Conservation (phyloP, 2,888 invertebrate species). For the Drosophila anceps region DNA sequence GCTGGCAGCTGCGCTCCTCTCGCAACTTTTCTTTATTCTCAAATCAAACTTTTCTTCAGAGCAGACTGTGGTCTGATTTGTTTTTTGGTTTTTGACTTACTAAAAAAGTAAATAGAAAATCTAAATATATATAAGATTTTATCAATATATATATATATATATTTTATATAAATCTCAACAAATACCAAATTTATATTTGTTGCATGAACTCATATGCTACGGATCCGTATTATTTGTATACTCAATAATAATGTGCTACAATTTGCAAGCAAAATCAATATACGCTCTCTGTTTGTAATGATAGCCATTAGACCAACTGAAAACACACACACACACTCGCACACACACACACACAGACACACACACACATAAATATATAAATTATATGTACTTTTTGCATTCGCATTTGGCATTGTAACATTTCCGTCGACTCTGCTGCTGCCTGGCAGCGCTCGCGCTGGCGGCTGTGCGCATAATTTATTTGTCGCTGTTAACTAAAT, state of each 20-base stretch:
- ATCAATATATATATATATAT: not conserved
- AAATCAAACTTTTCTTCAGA: not conserved
- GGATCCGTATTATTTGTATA: not conserved
- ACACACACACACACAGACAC: not conserved
- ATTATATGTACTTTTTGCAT: conserved; percentile 20
- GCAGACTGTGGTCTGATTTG: not conserved
- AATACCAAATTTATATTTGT: not conserved
- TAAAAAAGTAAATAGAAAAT: not conserved
- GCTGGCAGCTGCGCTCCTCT: not conserved
- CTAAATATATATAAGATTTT: not conserved
- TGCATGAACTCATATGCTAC: not conserved
- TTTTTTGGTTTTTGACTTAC: not conserved
- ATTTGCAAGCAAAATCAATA: not conserved
- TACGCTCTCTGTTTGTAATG: not conserved
- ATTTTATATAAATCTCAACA: not conserved
- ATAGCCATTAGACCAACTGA: not conserved
- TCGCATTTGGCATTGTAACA: conserved; percentile 22
- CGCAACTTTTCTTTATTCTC: not conserved
- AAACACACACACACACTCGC: not conserved
- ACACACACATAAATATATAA: not conserved
- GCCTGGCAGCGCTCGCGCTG: not conserved
- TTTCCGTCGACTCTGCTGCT: conserved; percentile 38
- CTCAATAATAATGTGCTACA: not conserved
- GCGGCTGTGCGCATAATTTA: conserved; percentile 58
- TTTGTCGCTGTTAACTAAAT: conserved; percentile 68